Evolutionary conservation across 1,140 invertebrate genomes (phyloP), one percentile per base, ranked within the genome.

Genomic region (Amyelois transitella): DNA sequence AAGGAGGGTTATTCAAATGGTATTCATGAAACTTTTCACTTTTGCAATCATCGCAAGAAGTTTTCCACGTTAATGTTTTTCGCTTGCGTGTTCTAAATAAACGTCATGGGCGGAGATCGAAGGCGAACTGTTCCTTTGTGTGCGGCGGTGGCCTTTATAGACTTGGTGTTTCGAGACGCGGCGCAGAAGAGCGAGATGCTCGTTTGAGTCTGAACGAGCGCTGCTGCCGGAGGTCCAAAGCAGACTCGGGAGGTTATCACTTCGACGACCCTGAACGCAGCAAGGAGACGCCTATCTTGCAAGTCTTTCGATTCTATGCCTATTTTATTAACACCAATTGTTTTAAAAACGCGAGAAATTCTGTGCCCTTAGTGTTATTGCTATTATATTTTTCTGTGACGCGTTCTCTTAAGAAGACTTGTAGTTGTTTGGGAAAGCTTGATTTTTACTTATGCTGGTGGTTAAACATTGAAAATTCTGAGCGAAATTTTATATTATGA

Each of bases 91-190:
- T 22, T 66, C 72, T 78, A 70, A 77, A 59, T 70, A 66, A 61
- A 71, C 82, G 84, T 82, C 78, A 73, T 86, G 70, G 73, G 58
- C 80, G 70, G 72, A 75, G 82, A 80, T 72, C 78, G 72, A 67
- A 76, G 67, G 66, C 76, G 66, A 62, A 88, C 82, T 85, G 80
- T 71, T 79, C 72, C 68, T 75, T 76, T 74, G 79, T 77, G 70
- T 69, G 67, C 69, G 72, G 43, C 72, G 55, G 63, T 66, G 60
- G 77, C 62, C 74, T 88, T 86, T 88, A 88, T 88, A 88, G 81
- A 85, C 72, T 81, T 38, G 72, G 62, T 43, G 22, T 56, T n/a
- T 38, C 32, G 32, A 67, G 69, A 62, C 66, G 69, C 73, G 75
- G 65, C 77, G 66, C 72, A 75, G 66, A 77, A 80, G 81, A 71